phyloP scores from a whole-genome alignment of 2,113 vertebrate species.

The Neopipo cinnamomea region DNA sequence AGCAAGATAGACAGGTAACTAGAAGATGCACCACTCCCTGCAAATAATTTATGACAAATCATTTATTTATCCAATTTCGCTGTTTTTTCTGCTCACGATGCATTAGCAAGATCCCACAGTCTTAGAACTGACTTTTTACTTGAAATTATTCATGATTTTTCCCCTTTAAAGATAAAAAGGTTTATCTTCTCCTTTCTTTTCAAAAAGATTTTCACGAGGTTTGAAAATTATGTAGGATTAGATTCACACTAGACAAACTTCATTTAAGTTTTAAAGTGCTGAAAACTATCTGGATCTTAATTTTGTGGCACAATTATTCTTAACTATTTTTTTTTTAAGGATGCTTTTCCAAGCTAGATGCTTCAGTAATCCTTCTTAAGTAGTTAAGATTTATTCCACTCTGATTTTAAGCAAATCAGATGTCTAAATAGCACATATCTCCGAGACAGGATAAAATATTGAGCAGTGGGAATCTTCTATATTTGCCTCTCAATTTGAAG shows the following conservation, averaged over 20 bases:
- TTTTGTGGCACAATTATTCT: not conserved
- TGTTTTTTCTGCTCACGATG: slow-evolving; percentile 1
- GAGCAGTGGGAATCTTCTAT: not conserved
- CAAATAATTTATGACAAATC: slow-evolving; percentile 64
- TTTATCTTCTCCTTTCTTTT: not conserved
- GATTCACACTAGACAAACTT: not conserved
- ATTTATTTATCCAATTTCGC: slow-evolving; percentile 63
- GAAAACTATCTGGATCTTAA: not conserved
- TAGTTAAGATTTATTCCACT: not conserved
- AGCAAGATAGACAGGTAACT: slow-evolving; percentile 13
- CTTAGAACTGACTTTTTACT: slow-evolving; percentile 9
- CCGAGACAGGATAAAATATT: not conserved
- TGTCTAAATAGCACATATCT: not conserved
- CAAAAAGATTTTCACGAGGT: not conserved
- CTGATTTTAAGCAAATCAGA: not conserved
- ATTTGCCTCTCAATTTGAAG: not conserved
- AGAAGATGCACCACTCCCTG: slow-evolving; percentile 16
- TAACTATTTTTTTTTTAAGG: not conserved
- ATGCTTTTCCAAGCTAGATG: not conserved
- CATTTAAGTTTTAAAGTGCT: not conserved
- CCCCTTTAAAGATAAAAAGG: slow-evolving; percentile 22
- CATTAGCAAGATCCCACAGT: not conserved
- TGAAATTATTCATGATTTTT: slow-evolving; percentile 53
- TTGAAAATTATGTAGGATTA: not conserved
- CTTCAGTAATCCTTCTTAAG: not conserved